Evolutionary conservation across 1,140 invertebrate species (phyloP).

Genomic region (Drosophila watanabei): DNA sequence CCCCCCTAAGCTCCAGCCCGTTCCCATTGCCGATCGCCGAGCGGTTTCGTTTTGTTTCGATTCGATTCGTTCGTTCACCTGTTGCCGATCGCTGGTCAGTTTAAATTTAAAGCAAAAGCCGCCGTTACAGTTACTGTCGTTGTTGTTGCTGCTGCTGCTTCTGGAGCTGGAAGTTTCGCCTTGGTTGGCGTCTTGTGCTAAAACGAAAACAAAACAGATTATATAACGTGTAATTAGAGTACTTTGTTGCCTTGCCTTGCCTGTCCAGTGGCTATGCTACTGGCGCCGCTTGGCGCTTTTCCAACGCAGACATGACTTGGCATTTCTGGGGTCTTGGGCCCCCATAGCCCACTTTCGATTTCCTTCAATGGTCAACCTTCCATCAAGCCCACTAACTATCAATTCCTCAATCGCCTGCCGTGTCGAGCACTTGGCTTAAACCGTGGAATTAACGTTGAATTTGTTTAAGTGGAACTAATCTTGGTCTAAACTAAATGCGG

Average conservation of each 20-base stretch:
- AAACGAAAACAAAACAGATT: slow-evolving; percentile 54
- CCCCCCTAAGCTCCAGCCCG: slow-evolving; percentile 2
- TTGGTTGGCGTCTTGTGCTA: slow-evolving; percentile 46
- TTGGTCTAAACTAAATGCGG: not conserved
- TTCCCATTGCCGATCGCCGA: slow-evolving; percentile 1
- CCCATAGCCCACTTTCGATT: slow-evolving; percentile 59
- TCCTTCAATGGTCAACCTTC: slow-evolving; percentile 32
- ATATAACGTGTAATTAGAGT: slow-evolving; percentile 79
- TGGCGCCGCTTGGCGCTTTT: slow-evolving; percentile 22
- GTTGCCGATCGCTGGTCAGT: slow-evolving; percentile 46
- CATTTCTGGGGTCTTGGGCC: slow-evolving; percentile 44
- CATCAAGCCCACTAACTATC: slow-evolving; percentile 21
- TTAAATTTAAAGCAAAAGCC: slow-evolving; percentile 21
- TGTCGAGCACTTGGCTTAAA: not conserved
- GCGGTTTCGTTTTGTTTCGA: slow-evolving; percentile 32
- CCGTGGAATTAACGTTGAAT: not conserved
- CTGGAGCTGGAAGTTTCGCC: slow-evolving; percentile 24
- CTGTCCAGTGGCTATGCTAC: slow-evolving; percentile 1
- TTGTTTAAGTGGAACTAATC: slow-evolving; percentile 2
- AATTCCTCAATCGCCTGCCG: slow-evolving; percentile 23
- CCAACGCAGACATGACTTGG: slow-evolving; percentile 55
- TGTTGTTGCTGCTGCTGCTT: slow-evolving; percentile 9
- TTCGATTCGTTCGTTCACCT: slow-evolving; percentile 56
- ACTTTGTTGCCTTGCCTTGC: slow-evolving; percentile 29
- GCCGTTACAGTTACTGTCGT: slow-evolving; percentile 2